Conservation (phyloP, 2,113 vertebrate species). For the Mungos mungo region DNA sequence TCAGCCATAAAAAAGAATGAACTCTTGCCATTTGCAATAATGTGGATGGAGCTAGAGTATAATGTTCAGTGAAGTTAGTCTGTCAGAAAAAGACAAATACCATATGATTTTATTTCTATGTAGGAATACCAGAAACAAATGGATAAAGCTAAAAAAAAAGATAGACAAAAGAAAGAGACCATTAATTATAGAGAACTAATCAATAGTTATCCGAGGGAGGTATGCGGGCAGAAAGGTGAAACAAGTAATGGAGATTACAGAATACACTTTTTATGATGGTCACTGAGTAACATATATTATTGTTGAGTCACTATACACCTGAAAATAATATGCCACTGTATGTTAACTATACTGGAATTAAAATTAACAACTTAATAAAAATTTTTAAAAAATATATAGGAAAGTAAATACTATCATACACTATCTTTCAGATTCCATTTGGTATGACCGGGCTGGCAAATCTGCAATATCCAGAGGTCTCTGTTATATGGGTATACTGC, state of each 20-base stretch:
- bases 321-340: not conserved
- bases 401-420: not conserved
- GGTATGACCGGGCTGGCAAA: not conserved
- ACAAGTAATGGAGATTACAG: not conserved
- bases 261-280: not conserved
- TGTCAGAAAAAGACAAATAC: not conserved
- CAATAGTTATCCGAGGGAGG: not conserved
- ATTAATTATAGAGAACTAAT: not conserved
- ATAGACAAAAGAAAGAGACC: not conserved
- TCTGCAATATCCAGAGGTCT: not conserved
- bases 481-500: not conserved
- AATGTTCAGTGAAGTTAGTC: not conserved
- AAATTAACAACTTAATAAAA: not conserved
- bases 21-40: not conserved
- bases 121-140: not conserved
- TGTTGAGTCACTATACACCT: not conserved
- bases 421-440: not conserved
- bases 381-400: not conserved
- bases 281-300: not conserved
- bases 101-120: not conserved
- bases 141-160: not conserved
- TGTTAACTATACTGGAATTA: not conserved
- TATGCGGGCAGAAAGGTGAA: not conserved
- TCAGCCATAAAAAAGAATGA: not conserved
- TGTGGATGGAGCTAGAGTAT: not conserved